Evolutionary conservation across 2,888 invertebrate genomes (phyloP), one percentile per base, ranked within the genome.

Genomic region (Drosophila fulvimacula): DNA sequence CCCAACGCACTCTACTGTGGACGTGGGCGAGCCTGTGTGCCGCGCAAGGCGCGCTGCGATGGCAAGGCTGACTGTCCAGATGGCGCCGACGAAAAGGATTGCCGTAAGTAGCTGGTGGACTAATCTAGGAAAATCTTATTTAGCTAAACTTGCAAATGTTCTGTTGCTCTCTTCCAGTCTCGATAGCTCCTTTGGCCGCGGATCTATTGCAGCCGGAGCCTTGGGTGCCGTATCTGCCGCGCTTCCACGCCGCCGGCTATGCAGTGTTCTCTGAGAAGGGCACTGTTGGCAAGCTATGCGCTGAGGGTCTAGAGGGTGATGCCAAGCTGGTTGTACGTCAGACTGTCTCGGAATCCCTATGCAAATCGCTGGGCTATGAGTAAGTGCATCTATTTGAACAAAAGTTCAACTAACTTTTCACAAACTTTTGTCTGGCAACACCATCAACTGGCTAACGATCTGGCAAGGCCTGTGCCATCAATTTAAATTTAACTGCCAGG

Each of bases 191-290:
- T 7, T 95, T 95, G 68, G 93, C 96, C 42, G 93, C 95, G 9
- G 94, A 94, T 57, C 93, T 95, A 90, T 93, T 93, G 69, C 94
- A 94, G 58, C 94, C 95, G 73, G 94, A 94, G 48, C 93, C 94
- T 68, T 94, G 95, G 90, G 95, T 95, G 2, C 96, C 96, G 1
- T 95, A 96, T 89, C 94, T 95, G 49, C 93, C 95, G 0, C 94
- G 94, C 65, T 96, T 97, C 85, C 94, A 94, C 82, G 94, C 95
- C 61, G 95, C 95, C 75, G 97, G 97, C n/a, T 97, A 95, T 92
- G 96, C 97, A 5, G 94, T 96, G 72, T 97, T 97, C 93, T 96
- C 96, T 80, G 97, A 97, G 92, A 96, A 96, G 86, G 97, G 97
- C 7, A 94, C 94, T 56, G 94, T 95, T 55, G 97, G 97, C 56